Evolutionary conservation across 2,113 vertebrate genomes (phyloP).

Genomic region (Caretta caretta): DNA sequence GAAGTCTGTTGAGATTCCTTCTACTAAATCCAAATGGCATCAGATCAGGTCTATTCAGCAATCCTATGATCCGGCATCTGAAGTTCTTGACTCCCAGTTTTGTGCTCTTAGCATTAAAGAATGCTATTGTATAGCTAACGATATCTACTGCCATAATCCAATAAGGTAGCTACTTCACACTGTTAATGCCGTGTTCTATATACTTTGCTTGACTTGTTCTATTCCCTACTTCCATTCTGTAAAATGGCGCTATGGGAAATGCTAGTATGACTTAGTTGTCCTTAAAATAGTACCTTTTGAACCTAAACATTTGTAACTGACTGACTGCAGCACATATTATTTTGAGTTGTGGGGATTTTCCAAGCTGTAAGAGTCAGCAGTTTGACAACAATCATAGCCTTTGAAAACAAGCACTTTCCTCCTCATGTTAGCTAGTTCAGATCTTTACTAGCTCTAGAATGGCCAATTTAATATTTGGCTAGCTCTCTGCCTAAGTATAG

Average conservation of each 20-base stretch:
- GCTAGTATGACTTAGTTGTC: not conserved
- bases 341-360: not conserved
- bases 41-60: not conserved
- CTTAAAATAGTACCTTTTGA: not conserved
- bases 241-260: not conserved
- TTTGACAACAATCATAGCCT: not conserved
- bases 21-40: not conserved
- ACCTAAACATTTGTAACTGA: not conserved
- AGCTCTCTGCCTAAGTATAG: not conserved
- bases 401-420: not conserved
- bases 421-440: not conserved
- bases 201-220: not conserved
- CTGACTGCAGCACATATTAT: not conserved
- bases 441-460: not conserved
- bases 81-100: not conserved
- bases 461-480: accelerated
- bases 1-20: not conserved
- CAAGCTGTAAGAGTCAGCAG: not conserved
- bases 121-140: not conserved
- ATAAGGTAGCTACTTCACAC: not conserved
- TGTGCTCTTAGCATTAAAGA: not conserved
- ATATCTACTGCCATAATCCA: not conserved
- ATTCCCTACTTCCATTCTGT: not conserved
- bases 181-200: not conserved
- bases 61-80: not conserved